These are phyloP conservation scores for Vidua chalybeata DNA, from an alignment of 2,113 vertebrate genomes.

Conservation along the genomic window DNA sequence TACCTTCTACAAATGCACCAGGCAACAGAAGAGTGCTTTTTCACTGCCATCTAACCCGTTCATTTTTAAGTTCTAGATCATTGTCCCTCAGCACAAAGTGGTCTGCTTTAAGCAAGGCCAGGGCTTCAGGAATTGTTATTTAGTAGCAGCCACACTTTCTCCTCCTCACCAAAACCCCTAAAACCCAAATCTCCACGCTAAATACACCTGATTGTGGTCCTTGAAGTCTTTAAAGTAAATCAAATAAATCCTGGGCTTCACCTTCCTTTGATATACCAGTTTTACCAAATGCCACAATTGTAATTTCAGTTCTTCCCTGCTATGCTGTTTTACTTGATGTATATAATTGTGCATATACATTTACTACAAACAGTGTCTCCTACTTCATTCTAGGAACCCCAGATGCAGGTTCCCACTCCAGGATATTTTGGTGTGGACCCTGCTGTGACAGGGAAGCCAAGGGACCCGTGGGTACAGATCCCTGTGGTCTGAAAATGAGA, in stretches of 20 bases:
- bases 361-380: neutral
- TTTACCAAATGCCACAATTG: accelerated
- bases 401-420: neutral
- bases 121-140: neutral
- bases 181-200: neutral
- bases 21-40: neutral
- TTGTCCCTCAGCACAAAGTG: neutral
- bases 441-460: neutral
- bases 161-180: neutral
- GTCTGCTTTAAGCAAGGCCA: neutral
- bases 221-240: neutral
- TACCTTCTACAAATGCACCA: neutral
- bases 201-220: neutral
- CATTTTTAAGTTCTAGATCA: neutral
- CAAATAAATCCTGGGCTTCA: neutral
- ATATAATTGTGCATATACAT: neutral
- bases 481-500: neutral
- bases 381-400: neutral
- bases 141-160: neutral
- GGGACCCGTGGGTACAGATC: accelerated
- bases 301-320: neutral
- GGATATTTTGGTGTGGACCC: neutral
- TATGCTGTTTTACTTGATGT: neutral
- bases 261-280: neutral
- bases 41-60: neutral